Percentiles rank a stretch among this genome's conserved stretches.
phyloP scores from a whole-genome alignment of 92 coral and sea anemone genomes.

The Hydrozoanthus gracilis region DNA sequence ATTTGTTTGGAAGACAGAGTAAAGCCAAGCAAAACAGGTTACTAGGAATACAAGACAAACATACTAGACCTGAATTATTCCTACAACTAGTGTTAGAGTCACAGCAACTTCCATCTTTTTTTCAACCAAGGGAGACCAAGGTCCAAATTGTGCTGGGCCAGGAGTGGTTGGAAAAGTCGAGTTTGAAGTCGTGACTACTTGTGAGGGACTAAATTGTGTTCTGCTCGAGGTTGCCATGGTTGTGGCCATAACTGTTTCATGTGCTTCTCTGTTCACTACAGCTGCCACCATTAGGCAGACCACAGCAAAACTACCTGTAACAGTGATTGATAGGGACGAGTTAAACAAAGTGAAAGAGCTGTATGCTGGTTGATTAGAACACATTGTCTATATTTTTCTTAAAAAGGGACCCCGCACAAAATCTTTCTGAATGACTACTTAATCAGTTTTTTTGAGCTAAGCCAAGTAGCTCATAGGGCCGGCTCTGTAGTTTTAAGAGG shows the following conservation, averaged over 20 bases:
- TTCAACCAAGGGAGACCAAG: slow-evolving; percentile 73
- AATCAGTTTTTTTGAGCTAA: too few relatives aligned
- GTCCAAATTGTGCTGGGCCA: slow-evolving; percentile 11
- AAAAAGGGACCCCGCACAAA: too few relatives aligned
- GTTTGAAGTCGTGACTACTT: background rate
- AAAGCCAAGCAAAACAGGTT: too few relatives aligned
- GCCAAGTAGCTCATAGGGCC: too few relatives aligned
- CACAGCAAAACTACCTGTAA: slow-evolving; percentile 84
- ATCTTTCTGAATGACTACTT: too few relatives aligned
- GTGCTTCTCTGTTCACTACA: slow-evolving; percentile 78
- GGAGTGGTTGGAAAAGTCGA: slow-evolving; percentile 19
- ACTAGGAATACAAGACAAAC: too few relatives aligned
- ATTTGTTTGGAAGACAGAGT: too few relatives aligned
- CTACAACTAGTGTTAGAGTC: slow-evolving; percentile 87
- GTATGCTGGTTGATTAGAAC: too few relatives aligned
- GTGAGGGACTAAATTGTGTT: slow-evolving; percentile 13
- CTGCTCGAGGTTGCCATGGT: background rate
- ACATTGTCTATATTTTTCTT: too few relatives aligned
- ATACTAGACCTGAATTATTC: slow-evolving; percentile 82
- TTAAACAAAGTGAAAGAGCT: too few relatives aligned
- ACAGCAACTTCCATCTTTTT: slow-evolving; percentile 83
- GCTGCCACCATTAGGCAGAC: slow-evolving; percentile 83
- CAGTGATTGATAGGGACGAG: background rate
- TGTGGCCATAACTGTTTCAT: slow-evolving; percentile 46
- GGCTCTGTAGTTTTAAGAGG: too few relatives aligned